Evolutionary conservation across 2,113 vertebrate species (phyloP).

Genomic region (Rhombomys opimus): DNA sequence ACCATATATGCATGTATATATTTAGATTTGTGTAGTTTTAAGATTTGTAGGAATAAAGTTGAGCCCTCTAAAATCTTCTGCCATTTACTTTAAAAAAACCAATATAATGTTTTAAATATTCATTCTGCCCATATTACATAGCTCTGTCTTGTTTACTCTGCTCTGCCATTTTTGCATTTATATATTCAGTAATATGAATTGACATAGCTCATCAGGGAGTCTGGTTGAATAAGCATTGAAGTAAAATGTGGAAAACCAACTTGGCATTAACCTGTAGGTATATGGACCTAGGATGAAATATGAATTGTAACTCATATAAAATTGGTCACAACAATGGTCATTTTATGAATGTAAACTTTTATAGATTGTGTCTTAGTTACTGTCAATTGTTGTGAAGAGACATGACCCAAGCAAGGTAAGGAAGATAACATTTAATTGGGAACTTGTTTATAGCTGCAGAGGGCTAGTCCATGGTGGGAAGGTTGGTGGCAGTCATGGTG

Average conservation of each 20-base stretch:
- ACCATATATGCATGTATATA: not conserved
- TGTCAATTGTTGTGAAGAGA: not conserved
- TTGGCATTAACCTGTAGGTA: not conserved
- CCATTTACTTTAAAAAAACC: not conserved
- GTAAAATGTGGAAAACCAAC: not conserved
- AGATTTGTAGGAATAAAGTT: slow-evolving; percentile 9
- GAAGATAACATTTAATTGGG: not conserved
- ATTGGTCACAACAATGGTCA: not conserved
- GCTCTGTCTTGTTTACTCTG: not conserved
- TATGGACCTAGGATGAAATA: not conserved
- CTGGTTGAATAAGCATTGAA: not conserved
- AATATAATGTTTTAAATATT: not conserved
- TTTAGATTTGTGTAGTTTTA: slow-evolving; percentile 25
- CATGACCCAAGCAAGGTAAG: not conserved
- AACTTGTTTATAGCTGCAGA: not conserved
- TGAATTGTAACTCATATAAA: slow-evolving; percentile 5
- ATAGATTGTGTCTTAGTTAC: not conserved
- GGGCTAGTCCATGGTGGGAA: not conserved
- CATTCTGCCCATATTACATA: not conserved
- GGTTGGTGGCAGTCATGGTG: too few species aligned
- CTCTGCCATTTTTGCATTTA: not conserved
- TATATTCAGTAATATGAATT: not conserved
- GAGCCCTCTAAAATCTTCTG: not conserved
- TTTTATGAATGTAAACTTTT: not conserved
- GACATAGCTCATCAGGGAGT: not conserved